A percentile compares a stretch with the other conserved stretches of the same genome.
Evolutionary conservation across 1,140 invertebrate genomes (phyloP).

Genomic region (Hestina assimilis): DNA sequence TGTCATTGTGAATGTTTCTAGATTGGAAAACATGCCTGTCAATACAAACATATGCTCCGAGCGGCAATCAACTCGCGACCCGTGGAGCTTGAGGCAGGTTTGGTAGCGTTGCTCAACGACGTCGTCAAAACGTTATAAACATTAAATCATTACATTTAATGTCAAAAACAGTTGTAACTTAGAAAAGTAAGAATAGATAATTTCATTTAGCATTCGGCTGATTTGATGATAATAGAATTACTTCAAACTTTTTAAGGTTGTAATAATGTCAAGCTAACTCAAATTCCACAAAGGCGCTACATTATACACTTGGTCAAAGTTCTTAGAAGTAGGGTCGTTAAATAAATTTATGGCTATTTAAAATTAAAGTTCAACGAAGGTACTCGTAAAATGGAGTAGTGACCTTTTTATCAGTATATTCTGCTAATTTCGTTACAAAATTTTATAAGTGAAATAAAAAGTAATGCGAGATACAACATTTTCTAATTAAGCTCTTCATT

Average conservation of each 20-base stretch:
- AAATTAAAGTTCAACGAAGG: slow-evolving; percentile 17
- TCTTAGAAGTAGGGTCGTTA: slow-evolving; percentile 13
- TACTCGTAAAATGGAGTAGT: background rate
- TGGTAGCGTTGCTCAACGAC: too few species aligned
- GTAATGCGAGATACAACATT: background rate
- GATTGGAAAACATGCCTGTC: too few species aligned
- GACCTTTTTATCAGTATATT: slow-evolving; percentile 3
- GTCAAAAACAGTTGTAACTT: too few species aligned
- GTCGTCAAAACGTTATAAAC: too few species aligned
- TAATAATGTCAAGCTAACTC: slow-evolving; percentile 1
- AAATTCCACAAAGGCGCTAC: slow-evolving; percentile 1
- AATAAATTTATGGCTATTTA: slow-evolving; percentile 20
- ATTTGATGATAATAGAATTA: background rate
- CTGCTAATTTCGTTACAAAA: background rate
- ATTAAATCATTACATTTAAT: too few species aligned
- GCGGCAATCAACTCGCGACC: too few species aligned
- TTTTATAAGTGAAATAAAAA: slow-evolving; percentile 6
- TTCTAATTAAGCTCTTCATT: background rate
- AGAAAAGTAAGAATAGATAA: too few species aligned
- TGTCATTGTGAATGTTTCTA: too few species aligned
- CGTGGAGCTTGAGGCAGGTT: too few species aligned
- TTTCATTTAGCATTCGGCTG: background rate
- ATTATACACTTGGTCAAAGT: slow-evolving; percentile 2
- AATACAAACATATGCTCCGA: too few species aligned
- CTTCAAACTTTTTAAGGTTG: background rate